Evolutionary conservation across 2,113 vertebrate genomes (phyloP), one percentile per base, ranked within the genome.

Genomic region (Carollia perspicillata): DNA sequence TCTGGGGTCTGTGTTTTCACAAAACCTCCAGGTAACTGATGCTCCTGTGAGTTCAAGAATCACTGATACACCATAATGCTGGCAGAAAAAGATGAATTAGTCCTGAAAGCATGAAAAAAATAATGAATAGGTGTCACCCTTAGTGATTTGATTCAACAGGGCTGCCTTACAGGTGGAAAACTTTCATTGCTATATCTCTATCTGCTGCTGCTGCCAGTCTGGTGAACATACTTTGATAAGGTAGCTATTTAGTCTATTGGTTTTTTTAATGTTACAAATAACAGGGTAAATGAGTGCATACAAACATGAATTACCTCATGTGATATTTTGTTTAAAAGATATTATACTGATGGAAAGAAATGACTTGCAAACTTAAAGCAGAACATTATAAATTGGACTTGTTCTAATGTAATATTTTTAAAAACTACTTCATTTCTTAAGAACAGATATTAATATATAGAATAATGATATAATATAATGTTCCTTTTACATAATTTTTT

Each of bases 401-500:
- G 42, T 77, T 40, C 93, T 89, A 88, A 91, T 95, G 35, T 83
- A 80, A 4, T 97, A 93, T 65, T 65, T 49, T 69, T 84, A 6
- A 71, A 63, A 83, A 68, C 22, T 0, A 0, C 22, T 93, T 71
- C 47, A 23, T 80, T 92, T 96, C 89, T 96, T 65, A 30, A 81
- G 71, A 83, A 55, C 5, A 69, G 95, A 69, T 96, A 80, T 51
- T 77, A 85, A 93, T 84, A 92, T 83, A 89, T n/a, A 44, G 93
- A 97, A 90, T 94, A 71, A 7, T 68, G 84, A 88, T 88, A 72
- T 95, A 96, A 93, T 89, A 74, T 95, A 97, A 84, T 37, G 18
- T 14, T 89, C 58, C n/a, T 17, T 0, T 89, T 35, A 23, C 0
- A 1, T 69, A 84, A n/a, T 94, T 51, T 20, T 69, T 81, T 97